phyloP scores from a whole-genome alignment of 1,140 invertebrate species.

The Dysdera silvatica region DNA sequence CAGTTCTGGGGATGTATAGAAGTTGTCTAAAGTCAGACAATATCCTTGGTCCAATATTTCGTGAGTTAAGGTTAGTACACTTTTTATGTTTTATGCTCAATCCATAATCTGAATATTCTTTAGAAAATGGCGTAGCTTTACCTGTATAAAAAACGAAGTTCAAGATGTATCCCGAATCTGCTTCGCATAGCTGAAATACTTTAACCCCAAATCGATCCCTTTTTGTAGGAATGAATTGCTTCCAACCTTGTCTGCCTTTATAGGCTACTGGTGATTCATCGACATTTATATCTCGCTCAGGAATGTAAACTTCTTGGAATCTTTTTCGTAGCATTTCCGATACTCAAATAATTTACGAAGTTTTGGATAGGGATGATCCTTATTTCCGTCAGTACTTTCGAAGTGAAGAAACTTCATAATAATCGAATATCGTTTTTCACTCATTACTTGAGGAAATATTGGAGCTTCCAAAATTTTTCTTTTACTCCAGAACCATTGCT shows the following conservation, averaged over 20 bases:
- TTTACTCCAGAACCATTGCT: not conserved
- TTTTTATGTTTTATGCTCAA: no score
- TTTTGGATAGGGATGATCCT: not conserved
- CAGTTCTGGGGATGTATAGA: not conserved
- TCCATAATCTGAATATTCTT: not conserved
- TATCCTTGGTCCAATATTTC: not conserved
- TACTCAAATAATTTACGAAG: not conserved
- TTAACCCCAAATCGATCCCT: not conserved
- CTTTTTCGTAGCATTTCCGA: not conserved
- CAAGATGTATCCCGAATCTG: not conserved
- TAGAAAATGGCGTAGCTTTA: not conserved
- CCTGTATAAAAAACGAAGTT: not conserved
- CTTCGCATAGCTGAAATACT: constrained; percentile 3
- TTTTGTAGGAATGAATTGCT: not conserved
- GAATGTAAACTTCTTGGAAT: not conserved
- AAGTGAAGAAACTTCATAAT: constrained; percentile 3
- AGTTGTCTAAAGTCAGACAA: not conserved
- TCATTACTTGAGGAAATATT: not conserved
- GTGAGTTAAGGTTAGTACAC: no score
- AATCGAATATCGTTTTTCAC: not conserved
- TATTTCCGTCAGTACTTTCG: not conserved
- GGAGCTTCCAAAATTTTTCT: not conserved
- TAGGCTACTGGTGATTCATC: not conserved
- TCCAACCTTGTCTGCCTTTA: not conserved
- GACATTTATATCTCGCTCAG: not conserved